Evolutionary conservation across 2,888 invertebrate species (phyloP).

Genomic region (Sarcophaga subvicina): DNA sequence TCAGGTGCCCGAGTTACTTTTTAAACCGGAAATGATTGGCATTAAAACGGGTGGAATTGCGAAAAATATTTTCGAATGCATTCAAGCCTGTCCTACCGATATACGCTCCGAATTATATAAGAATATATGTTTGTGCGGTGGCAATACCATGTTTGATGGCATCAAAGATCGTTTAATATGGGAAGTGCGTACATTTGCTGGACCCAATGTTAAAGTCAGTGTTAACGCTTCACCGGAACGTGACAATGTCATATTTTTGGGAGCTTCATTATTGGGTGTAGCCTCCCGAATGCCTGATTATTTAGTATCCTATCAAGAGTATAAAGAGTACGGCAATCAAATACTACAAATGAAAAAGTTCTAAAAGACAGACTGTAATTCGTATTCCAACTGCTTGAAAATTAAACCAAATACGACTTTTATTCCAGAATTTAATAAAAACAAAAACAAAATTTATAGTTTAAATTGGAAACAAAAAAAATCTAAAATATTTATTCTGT

Average conservation of each 20-base stretch:
- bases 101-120: conserved; percentile 14
- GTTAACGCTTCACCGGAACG: conserved; percentile 22
- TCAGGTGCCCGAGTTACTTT: conserved; percentile 43
- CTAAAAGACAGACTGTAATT: not conserved
- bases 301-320: conserved; percentile 37
- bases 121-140: conserved; percentile 41
- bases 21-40: conserved; percentile 37
- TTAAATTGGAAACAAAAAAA: not conserved
- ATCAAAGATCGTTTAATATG: conserved; percentile 40
- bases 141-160: conserved; percentile 47
- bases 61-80: conserved; percentile 40
- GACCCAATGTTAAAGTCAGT: conserved; percentile 1
- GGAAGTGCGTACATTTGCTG: conserved; percentile 43
- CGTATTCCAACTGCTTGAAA: not conserved
- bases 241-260: conserved; percentile 36
- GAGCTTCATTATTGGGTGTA: conserved; percentile 36
- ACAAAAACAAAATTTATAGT: not conserved
- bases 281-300: conserved; percentile 12
- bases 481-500: not conserved
- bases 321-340: conserved; percentile 32
- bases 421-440: not conserved
- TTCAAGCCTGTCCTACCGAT: conserved; percentile 9
- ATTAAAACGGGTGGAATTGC: conserved; percentile 27
- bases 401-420: not conserved
- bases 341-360: conserved; percentile 6